Evolutionary conservation across 2,888 invertebrate species (phyloP), one percentile per base, ranked within the genome.

Genomic region (Allolobophora icterica): DNA sequence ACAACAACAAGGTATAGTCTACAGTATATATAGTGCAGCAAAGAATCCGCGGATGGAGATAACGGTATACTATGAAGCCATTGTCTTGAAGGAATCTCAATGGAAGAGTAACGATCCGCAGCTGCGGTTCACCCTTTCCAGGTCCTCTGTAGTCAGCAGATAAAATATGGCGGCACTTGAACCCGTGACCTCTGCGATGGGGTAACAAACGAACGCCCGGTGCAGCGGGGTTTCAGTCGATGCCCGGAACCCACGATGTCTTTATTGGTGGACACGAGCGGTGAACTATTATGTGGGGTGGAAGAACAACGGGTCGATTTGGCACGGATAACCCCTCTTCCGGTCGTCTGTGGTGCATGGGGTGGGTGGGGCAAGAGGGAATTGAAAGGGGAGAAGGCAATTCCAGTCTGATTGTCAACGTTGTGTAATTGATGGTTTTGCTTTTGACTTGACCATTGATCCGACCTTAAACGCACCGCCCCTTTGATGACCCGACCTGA

Each of bases 231-330:
- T 13, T 30, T 5, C n/a, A 71, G 71, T 71, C 71, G 71, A n/a
- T 11, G 30, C 30, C 8, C n/a, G 71, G 71, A 71, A 71, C 71
- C 71, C 71, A 71, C 71, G 71, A 71, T 71, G 71, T 71, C 71
- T 71, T 71, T 71, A 71, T 71, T 71, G 71, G 71, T 71, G n/a
- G 71, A 71, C 71, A 71, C 71, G 71, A 71, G 71, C 71, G 71
- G 3, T 24, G 1, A n/a, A 71, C 30, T 8, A 71, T 71, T n/a
- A n/a, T 71, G n/a, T 6, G 52, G 52, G 24, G 21, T 52, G 24
- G 52, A 71, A 71, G 71, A 17, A 71, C 71, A n/a, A 71, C 71
- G 71, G 71, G 17, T 71, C 71, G 19, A 71, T 30, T 71, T 71
- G 71, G n/a, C 71, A 1, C 71, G 8, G 30, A 30, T 71, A 71